Conservation (phyloP, 2,888 invertebrate species). For the Brachynemurus nebulosus region DNA sequence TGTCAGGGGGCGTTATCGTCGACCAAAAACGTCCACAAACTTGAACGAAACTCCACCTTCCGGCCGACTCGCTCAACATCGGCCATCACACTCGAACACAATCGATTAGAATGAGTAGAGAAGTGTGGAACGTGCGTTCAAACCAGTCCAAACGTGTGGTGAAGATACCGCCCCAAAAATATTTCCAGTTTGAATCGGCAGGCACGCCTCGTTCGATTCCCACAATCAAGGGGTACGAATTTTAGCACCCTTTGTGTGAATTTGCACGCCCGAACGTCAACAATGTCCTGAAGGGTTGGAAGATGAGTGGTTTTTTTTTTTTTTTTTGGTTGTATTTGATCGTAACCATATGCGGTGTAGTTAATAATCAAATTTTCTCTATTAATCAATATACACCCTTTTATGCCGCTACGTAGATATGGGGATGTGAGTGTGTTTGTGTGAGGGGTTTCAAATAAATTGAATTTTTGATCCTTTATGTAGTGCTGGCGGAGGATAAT, state of each 20-base stretch:
- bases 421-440: no score
- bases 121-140: background rate
- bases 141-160: no score
- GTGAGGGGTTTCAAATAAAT: no score
- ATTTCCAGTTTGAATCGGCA: conserved; percentile 19
- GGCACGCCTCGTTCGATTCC: conserved; percentile 19
- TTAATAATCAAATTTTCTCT: no score
- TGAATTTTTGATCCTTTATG: no score
- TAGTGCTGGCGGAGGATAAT: no score
- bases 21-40: no score
- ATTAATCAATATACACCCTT: no score
- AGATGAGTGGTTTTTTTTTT: background rate
- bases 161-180: background rate
- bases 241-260: conserved; percentile 20
- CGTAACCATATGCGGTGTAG: no score
- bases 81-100: background rate
- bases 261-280: conserved; percentile 10
- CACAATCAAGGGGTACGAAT: conserved; percentile 13
- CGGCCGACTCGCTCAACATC: conserved; percentile 16
- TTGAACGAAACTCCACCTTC: conserved; percentile 14
- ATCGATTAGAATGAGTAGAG: background rate
- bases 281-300: background rate
- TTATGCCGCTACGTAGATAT: no score
- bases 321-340: no score
- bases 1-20: no score